Base-by-base conservation (phyloP, 2,797 vertebrate genomes). In the Sphenopsis melanotis region DNA sequence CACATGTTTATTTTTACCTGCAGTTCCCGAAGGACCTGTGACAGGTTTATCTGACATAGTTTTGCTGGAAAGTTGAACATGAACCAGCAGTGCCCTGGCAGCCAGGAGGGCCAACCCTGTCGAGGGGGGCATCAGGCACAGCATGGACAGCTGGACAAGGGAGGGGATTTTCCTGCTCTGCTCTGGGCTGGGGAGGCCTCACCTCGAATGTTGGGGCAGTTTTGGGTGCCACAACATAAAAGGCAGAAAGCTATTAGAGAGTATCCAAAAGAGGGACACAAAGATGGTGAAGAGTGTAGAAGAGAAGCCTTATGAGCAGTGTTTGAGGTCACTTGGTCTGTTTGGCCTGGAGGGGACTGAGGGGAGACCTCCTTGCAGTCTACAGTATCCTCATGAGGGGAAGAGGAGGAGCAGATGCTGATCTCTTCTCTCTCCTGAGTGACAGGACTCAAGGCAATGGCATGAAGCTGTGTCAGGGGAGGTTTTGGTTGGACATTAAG, bases 111-210 rank as follows among this genome's bases (percentile, higher is more conserved):
- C 7, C 44, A 52, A 0, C 2, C 6, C 0, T 23, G 24, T 13
- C 24, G 24, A 39, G 29, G 21, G n/a, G 22, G 1, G 1, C 30
- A 53, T 15, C 46, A 53, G 39, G 18, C 0, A 5, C 8, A 41
- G 46, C 26, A 59, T 4, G 0, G 0, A 15, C 37, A 57, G 24
- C 20, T 0, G 0, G 50, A 12, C 17, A 44, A 50, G 57, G 42
- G 57, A 77, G 37, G 50, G 11, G 5, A 57, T 32, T 52, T 24
- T 77, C 24, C 57, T 0, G 0, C 24, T 57, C 17, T 83, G 64
- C n/a, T 77, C n/a, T 34, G 50, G 1, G 0, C 17, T 71, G 44
- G 5, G 8, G 3, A 0, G 0, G 39, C 29, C 34, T 59, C 52
- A 27, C 9, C 30, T 71, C 0, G 0, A 59, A 11, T 8, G 6